Evolutionary conservation across 2,888 invertebrate species (phyloP).

Genomic region (Rhagium mordax): DNA sequence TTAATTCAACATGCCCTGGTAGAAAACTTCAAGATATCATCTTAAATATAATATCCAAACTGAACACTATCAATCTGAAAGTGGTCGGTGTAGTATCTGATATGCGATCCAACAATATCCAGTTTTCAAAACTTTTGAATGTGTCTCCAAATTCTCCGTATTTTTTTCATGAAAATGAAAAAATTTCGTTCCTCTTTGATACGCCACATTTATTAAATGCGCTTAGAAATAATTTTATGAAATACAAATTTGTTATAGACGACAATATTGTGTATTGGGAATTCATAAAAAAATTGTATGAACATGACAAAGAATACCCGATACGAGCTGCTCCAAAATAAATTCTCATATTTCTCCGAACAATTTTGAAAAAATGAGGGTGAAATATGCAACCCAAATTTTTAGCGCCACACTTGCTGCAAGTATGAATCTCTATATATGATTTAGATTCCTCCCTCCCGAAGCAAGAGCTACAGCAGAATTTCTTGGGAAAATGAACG

Average conservation of each 20-base stretch:
- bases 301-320: slow-evolving; percentile 7
- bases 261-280: slow-evolving; percentile 36
- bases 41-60: neutral
- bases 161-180: slow-evolving; percentile 42
- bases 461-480: slow-evolving; percentile 28
- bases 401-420: slow-evolving; percentile 35
- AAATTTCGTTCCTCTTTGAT: slow-evolving; percentile 50
- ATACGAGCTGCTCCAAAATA: neutral
- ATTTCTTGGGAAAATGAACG: slow-evolving; percentile 35
- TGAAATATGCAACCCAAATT: slow-evolving; percentile 28
- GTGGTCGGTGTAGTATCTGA: slow-evolving; percentile 15
- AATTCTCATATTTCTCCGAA: neutral
- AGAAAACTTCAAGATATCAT: neutral
- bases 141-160: slow-evolving; percentile 37
- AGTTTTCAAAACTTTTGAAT: slow-evolving; percentile 39
- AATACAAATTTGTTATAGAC: slow-evolving; percentile 38
- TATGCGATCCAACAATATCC: slow-evolving; percentile 43
- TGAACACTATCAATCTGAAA: neutral
- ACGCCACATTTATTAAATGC: slow-evolving; percentile 48
- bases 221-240: slow-evolving; percentile 46
- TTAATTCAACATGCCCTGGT: slow-evolving; percentile 1
- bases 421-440: slow-evolving; percentile 33
- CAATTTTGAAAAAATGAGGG: slow-evolving; percentile 28
- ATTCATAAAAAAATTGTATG: neutral
- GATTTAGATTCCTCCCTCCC: slow-evolving; percentile 28